phyloP scores from a whole-genome alignment of 2,113 vertebrate species.

The Typhlomys cinereus region DNA sequence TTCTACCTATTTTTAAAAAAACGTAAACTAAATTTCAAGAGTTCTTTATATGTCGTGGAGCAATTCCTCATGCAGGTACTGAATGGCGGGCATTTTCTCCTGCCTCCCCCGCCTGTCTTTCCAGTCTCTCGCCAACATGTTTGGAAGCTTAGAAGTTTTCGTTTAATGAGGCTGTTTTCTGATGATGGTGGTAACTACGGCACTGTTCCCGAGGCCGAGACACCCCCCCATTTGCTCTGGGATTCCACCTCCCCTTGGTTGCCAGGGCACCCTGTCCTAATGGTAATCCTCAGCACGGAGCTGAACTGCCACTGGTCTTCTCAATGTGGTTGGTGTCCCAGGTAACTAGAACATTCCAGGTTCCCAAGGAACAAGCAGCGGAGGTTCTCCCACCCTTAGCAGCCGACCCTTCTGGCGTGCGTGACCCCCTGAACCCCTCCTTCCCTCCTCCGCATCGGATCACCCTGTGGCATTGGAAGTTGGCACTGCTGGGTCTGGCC shows the following conservation, averaged over 20 bases:
- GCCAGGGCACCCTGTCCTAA: neutral
- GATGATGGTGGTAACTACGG: neutral
- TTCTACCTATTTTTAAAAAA: neutral
- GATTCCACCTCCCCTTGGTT: neutral
- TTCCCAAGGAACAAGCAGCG: neutral
- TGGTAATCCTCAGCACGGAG: neutral
- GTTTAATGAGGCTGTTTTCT: constrained; percentile 25
- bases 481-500: too few species aligned
- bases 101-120: neutral
- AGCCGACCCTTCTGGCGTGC: neutral
- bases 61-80: neutral
- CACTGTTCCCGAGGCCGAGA: neutral
- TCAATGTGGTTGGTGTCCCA: neutral
- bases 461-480: too few species aligned
- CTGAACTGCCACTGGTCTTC: neutral
- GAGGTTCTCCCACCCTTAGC: neutral
- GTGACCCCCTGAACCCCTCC: too few species aligned
- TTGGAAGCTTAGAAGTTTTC: constrained; percentile 6
- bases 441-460: neutral
- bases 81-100: neutral
- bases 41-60: neutral
- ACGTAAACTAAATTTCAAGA: neutral
- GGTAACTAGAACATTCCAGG: neutral
- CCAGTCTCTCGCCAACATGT: neutral
- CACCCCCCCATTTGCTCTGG: neutral